A percentile compares a stretch with the other conserved stretches of the same genome.
These are phyloP conservation scores for Catharus fuscescens DNA, from an alignment of 2,113 vertebrate species.

Conservation along the genomic window DNA sequence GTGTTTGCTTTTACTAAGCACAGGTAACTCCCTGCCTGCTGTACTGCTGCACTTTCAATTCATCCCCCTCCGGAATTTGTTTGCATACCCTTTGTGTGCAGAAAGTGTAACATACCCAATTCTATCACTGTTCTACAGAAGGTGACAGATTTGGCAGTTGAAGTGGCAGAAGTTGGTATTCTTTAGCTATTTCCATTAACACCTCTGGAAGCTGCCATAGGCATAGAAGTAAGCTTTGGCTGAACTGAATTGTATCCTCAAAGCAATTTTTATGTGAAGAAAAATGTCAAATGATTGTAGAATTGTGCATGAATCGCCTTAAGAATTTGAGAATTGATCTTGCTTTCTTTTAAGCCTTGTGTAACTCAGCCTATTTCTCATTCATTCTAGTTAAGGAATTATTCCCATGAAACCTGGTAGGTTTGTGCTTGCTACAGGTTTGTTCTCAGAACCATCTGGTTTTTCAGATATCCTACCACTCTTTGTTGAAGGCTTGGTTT, in stretches of 20 bases:
- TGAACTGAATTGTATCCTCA: conserved; percentile 49
- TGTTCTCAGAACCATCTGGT: conserved; percentile 39
- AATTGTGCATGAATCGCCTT: conserved; percentile 59
- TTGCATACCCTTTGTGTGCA: conserved; percentile 62
- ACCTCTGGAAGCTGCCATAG: conserved; percentile 56
- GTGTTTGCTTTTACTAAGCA: conserved; percentile 60
- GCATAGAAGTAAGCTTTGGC: conserved; percentile 36
- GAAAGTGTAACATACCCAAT: conserved; percentile 18
- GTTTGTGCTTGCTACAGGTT: conserved; percentile 55
- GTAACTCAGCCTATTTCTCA: conserved; percentile 62
- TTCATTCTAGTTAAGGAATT: conserved; percentile 70
- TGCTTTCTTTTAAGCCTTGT: conserved; percentile 27
- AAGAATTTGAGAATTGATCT: conserved; percentile 51
- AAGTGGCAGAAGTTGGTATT: conserved; percentile 61
- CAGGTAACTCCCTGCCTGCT: conserved; percentile 52
- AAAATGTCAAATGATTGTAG: conserved; percentile 55
- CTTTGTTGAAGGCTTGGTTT: conserved; percentile 50
- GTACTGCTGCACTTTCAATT: conserved; percentile 33
- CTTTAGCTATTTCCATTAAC: conserved; percentile 65
- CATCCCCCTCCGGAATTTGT: conserved; percentile 12
- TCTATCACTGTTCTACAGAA: conserved; percentile 44
- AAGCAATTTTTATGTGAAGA: conserved; percentile 54
- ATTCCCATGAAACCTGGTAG: conserved; percentile 63
- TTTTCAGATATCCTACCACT: neutral
- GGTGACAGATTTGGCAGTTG: conserved; percentile 60